Evolutionary conservation across 92 coral and sea anemone genomes (phyloP).

Genomic region (Parazoanthus atlanticus): DNA sequence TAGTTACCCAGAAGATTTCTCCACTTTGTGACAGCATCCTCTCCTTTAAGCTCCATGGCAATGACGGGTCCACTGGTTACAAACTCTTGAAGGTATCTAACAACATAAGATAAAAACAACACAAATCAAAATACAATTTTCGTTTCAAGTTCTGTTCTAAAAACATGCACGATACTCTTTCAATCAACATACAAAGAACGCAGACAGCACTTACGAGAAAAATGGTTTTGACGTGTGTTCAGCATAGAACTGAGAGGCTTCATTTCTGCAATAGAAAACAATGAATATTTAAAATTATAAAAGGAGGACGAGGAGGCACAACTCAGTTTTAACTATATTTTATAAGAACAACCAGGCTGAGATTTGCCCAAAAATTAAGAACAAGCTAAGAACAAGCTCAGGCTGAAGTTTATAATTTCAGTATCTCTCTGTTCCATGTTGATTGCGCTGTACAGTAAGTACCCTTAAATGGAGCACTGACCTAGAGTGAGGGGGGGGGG

Average conservation of each 20-base stretch:
- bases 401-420: too few species aligned
- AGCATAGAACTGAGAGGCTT: conserved; percentile 80
- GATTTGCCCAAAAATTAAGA: too few species aligned
- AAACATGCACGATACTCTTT: too few species aligned
- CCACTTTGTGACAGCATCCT: conserved; percentile 81
- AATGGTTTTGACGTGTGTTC: conserved; percentile 86
- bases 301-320: neutral
- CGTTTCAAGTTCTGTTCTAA: too few species aligned
- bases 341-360: too few species aligned
- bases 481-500: too few species aligned
- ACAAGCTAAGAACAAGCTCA: too few species aligned
- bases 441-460: too few species aligned
- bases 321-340: too few species aligned
- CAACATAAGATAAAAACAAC: neutral
- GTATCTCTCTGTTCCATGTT: too few species aligned
- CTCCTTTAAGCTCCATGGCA: conserved; percentile 88
- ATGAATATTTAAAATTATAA: neutral
- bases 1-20: conserved; percentile 68
- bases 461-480: too few species aligned
- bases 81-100: conserved; percentile 72
- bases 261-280: conserved; percentile 48
- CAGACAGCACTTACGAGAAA: conserved; percentile 69
- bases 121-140: neutral
- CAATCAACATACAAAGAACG: neutral
- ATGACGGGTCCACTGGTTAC: conserved; percentile 89